Evolutionary conservation across 37 sponge, comb jelly and placozoan genomes (phyloP).

Genomic region (Trichoplax adhaerens): DNA sequence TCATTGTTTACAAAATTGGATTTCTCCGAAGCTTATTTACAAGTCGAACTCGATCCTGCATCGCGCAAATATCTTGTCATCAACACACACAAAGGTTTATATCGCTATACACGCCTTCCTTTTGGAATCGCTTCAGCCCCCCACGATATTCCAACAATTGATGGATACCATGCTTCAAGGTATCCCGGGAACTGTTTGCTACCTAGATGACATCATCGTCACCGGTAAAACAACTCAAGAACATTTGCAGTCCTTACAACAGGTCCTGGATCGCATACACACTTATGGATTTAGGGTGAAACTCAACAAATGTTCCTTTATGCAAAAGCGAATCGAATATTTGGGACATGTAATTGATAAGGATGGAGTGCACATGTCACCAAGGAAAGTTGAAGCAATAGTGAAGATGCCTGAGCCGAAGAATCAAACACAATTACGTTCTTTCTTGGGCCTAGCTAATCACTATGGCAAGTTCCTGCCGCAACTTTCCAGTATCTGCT

Average conservation of each 20-base stretch:
- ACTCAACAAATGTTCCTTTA: slow-evolving; percentile 11
- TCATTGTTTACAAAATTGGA: slow-evolving; percentile 30
- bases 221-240: not conserved
- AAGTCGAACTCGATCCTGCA: slow-evolving; percentile 16
- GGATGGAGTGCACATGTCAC: slow-evolving; percentile 13
- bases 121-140: slow-evolving; percentile 14
- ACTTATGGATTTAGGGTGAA: slow-evolving; percentile 15
- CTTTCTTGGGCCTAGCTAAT: slow-evolving; percentile 22
- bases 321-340: slow-evolving; percentile 10
- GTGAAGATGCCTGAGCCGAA: slow-evolving; percentile 12
- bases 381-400: slow-evolving; percentile 14
- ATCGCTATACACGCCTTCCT: slow-evolving; percentile 13
- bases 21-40: slow-evolving; percentile 27
- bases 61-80: slow-evolving; percentile 9
- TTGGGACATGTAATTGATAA: slow-evolving; percentile 18
- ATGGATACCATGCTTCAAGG: slow-evolving; percentile 35
- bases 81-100: slow-evolving; percentile 40
- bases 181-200: slow-evolving; percentile 5
- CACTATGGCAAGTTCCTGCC: slow-evolving; percentile 24
- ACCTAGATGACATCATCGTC: slow-evolving; percentile 16
- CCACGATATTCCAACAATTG: slow-evolving; percentile 19
- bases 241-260: slow-evolving; percentile 5
- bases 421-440: slow-evolving; percentile 11
- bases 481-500: slow-evolving; percentile 7
- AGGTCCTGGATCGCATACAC: slow-evolving; percentile 11